Base-by-base conservation (phyloP, 1,140 invertebrate genomes). In the Diachasma alloeum region DNA sequence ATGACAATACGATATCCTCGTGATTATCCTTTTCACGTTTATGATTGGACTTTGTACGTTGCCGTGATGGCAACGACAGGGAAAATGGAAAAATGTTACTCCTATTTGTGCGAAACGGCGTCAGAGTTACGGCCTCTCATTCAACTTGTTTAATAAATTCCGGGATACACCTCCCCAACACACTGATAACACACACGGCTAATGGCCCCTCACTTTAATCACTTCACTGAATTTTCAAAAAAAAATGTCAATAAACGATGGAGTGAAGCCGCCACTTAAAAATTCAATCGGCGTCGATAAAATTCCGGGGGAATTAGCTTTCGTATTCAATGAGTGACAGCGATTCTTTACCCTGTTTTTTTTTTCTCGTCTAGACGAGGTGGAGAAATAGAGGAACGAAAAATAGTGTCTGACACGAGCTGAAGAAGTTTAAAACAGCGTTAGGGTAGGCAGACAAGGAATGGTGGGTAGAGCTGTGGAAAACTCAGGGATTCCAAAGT, bases 51-150 rank as follows among this genome's bases (percentile, higher is more conserved):
- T 72, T 71, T 75, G 31, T 17, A 66, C 72, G 46, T 70, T 78
- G 53, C 69, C 53, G 44, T 37, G 72, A 22, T 67, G 78, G 59
- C 69, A 76, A 68, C 44, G 72, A 53, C 75, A 77, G 37, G 13
- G 75, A 79, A 39, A 79, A 79, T 36, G 78, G 75, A 70, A 79
- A 78, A 76, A 75, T 80, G 76, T 80, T 77, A 78, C 70, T 74
- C 63, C 76, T 74, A 22, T 77, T 80, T 48, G 78, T 74, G 17
- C 81, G 79, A 79, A 79, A 80, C 76, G 80, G 76, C 79, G 83
- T 83, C 83, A 84, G 82, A 83, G 81, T 84, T 83, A 75, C 77
- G 77, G 42, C 63, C 66, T 72, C 19, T 76, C 74, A 76, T 79
- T 22, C 36, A 72, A 59, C 69, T 77, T 44, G 15, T 44, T 59